phyloP scores from a whole-genome alignment of 2,888 invertebrate species.

The Calameuta pallipes region DNA sequence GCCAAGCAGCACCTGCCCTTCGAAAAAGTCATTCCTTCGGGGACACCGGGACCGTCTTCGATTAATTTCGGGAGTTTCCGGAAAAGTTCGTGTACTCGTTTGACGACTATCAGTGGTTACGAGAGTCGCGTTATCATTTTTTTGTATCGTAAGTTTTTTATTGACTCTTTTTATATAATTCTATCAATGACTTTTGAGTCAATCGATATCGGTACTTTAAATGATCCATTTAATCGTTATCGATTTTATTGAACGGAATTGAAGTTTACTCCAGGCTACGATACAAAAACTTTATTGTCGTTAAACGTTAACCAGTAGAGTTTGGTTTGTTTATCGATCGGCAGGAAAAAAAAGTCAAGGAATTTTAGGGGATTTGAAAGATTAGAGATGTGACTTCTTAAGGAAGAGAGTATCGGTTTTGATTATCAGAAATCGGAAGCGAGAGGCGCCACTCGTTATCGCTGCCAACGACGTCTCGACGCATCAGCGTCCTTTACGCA shows the following conservation, averaged over 20 bases:
- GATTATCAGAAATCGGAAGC: neutral
- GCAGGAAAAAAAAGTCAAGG: neutral
- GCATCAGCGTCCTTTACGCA: neutral
- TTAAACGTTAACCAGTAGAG: neutral
- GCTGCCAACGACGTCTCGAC: neutral
- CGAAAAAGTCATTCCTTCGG: conserved; percentile 46
- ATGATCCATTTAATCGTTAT: neutral
- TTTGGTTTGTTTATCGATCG: neutral
- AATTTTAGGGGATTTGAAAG: neutral
- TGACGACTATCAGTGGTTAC: neutral
- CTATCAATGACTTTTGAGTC: neutral
- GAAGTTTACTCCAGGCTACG: neutral
- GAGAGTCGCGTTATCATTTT: neutral
- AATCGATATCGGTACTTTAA: neutral
- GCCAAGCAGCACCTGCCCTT: conserved; percentile 52
- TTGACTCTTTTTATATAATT: neutral
- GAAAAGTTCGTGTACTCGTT: neutral
- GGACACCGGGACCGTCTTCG: neutral
- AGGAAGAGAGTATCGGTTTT: neutral
- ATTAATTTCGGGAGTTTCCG: neutral
- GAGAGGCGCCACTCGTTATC: neutral
- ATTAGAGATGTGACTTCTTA: neutral
- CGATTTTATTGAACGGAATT: neutral
- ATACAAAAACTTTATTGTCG: neutral
- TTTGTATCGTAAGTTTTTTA: neutral